A percentile compares a stretch with the other conserved stretches of the same genome.
These are phyloP conservation scores for Athetis lepigone DNA, from an alignment of 2,888 invertebrate genomes.

Conservation along the genomic window DNA sequence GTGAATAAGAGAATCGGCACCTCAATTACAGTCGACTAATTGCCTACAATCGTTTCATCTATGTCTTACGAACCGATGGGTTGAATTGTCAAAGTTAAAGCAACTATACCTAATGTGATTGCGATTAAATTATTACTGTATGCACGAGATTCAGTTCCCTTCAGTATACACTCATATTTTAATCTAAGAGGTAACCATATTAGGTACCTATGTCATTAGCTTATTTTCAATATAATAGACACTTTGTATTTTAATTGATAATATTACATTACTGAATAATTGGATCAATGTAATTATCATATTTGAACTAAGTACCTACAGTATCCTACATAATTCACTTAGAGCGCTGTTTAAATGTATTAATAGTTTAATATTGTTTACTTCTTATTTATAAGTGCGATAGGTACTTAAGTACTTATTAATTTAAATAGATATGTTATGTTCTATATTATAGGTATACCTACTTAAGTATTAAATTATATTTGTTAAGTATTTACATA, in stretches of 20 bases:
- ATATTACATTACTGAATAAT: constrained; percentile 21
- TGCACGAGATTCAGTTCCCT: neutral
- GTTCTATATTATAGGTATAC: neutral
- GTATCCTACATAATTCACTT: neutral
- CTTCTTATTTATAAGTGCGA: constrained; percentile 5
- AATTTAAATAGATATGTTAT: constrained; percentile 2
- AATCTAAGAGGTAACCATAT: neutral
- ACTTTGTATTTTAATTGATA: constrained; percentile 20
- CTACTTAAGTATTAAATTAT: neutral
- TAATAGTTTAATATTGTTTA: constrained; percentile 8
- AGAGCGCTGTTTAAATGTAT: constrained; percentile 11
- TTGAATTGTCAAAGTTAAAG: constrained; percentile 2
- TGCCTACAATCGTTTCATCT: neutral
- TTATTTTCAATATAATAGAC: constrained; percentile 14
- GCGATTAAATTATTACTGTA: neutral
- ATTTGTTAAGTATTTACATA: neutral
- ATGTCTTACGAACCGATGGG: neutral
- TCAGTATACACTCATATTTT: constrained; percentile 1
- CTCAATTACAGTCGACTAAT: neutral
- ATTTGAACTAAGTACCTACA: constrained; percentile 3
- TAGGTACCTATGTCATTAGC: constrained; percentile 19
- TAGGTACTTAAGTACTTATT: neutral
- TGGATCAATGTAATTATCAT: constrained; percentile 21
- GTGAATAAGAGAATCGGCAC: too few species aligned
- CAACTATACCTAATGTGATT: constrained; percentile 7